phyloP scores from a whole-genome alignment of 2,113 vertebrate species.

The Apodemus sylvaticus region DNA sequence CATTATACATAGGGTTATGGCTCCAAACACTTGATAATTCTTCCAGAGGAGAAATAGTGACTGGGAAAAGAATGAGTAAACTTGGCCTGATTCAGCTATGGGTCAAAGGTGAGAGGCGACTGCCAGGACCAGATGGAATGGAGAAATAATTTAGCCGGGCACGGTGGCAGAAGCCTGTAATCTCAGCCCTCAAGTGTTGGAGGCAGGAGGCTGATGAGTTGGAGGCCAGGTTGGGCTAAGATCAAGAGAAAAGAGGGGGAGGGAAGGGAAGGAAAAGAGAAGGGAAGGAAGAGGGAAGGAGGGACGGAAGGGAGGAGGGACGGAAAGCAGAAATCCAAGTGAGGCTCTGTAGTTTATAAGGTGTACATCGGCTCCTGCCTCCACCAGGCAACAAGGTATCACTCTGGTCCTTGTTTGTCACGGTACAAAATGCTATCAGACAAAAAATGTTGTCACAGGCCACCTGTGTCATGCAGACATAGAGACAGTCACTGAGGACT shows the following conservation, averaged over 20 bases:
- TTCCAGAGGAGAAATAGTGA: neutral
- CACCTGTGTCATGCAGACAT: neutral
- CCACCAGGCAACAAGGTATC: neutral
- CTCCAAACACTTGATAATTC: slow-evolving; percentile 1
- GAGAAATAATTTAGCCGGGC: neutral
- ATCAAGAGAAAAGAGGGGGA: neutral
- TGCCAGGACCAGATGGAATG: neutral
- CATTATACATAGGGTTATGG: neutral
- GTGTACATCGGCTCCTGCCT: no score
- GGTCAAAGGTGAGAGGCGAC: neutral
- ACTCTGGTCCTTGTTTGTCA: neutral
- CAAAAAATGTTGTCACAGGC: neutral
- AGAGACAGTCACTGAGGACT: neutral
- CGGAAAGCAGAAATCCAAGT: neutral
- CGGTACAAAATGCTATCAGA: neutral
- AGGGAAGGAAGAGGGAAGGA: neutral
- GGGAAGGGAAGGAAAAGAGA: fast-evolving
- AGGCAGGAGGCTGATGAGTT: neutral
- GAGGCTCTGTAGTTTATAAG: neutral
- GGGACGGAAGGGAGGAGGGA: neutral
- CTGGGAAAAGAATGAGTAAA: neutral
- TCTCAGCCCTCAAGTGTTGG: neutral
- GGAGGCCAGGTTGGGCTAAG: neutral
- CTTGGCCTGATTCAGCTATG: neutral
- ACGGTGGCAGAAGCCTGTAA: neutral